Conservation (phyloP, 2,888 invertebrate species). For the Anarsia innoxiella region DNA sequence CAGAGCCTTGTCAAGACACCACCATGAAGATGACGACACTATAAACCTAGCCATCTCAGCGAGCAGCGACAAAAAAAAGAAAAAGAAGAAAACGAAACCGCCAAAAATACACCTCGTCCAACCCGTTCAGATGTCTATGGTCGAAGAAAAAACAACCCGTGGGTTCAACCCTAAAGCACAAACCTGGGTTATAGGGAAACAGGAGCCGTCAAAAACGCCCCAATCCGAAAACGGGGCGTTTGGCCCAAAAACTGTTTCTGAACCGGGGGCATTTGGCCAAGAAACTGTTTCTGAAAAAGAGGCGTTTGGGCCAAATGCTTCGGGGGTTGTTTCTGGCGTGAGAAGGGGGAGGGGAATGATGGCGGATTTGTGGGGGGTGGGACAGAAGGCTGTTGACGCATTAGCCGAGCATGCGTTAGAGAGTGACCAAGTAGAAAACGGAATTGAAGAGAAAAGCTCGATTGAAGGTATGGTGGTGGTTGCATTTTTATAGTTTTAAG, state of each 20-base stretch:
- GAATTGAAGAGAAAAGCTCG: conserved; percentile 49
- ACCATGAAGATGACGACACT: conserved; percentile 47
- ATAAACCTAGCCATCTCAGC: conserved; percentile 62
- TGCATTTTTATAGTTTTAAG: too few species aligned
- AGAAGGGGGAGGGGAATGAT: conserved; percentile 29
- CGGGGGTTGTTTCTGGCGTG: conserved; percentile 10
- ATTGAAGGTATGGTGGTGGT: conserved; percentile 54
- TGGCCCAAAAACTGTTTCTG: too few species aligned
- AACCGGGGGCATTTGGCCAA: too few species aligned
- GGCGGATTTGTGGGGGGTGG: conserved; percentile 44
- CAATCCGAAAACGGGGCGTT: conserved; percentile 1
- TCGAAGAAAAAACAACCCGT: conserved; percentile 55
- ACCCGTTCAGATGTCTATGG: conserved; percentile 41
- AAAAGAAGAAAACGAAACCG: conserved; percentile 54
- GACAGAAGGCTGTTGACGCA: conserved; percentile 48
- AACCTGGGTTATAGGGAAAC: conserved; percentile 56
- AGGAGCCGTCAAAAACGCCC: too few species aligned
- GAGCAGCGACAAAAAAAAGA: conserved; percentile 41
- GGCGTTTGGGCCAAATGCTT: too few species aligned
- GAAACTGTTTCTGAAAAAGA: too few species aligned
- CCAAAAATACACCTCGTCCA: conserved; percentile 61
- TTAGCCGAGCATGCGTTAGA: conserved; percentile 54
- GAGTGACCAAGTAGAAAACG: conserved; percentile 50
- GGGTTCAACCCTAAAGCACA: conserved; percentile 42
- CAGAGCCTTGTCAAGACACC: conserved; percentile 44